Percentiles rank a stretch among this genome's conserved stretches.
Evolutionary conservation across 2,113 vertebrate species (phyloP).

Genomic region (Sebastes schlegelii): DNA sequence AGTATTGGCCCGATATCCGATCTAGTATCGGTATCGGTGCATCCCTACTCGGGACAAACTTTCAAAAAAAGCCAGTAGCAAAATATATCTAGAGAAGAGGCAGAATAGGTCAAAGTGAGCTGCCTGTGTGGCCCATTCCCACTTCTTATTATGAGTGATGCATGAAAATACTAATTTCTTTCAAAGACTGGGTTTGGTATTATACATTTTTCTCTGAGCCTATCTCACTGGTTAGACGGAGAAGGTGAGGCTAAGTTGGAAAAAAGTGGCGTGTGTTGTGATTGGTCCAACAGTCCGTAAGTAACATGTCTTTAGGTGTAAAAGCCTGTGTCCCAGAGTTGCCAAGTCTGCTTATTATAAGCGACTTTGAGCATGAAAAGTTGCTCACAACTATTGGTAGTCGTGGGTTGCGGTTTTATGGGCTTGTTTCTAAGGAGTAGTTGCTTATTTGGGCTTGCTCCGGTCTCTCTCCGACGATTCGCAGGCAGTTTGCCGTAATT

Average conservation of each 20-base stretch:
- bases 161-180: background rate
- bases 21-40: too few relatives aligned
- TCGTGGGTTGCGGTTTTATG: too few relatives aligned
- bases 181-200: too few relatives aligned
- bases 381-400: too few relatives aligned
- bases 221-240: background rate
- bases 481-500: too few relatives aligned
- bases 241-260: background rate
- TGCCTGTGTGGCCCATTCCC: background rate
- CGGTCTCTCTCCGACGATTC: too few relatives aligned
- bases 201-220: background rate
- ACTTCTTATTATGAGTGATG: background rate
- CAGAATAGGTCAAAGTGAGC: background rate
- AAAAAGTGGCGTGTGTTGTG: background rate
- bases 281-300: background rate
- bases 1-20: too few relatives aligned
- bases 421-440: too few relatives aligned
- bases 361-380: too few relatives aligned
- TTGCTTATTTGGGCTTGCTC: too few relatives aligned
- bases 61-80: background rate
- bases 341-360: too few relatives aligned
- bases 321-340: background rate
- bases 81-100: constrained; percentile 5
- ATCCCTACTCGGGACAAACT: too few relatives aligned
- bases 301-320: background rate